Conservation (phyloP, 2,888 invertebrate species). For the Dromius quadrimaculatus region DNA sequence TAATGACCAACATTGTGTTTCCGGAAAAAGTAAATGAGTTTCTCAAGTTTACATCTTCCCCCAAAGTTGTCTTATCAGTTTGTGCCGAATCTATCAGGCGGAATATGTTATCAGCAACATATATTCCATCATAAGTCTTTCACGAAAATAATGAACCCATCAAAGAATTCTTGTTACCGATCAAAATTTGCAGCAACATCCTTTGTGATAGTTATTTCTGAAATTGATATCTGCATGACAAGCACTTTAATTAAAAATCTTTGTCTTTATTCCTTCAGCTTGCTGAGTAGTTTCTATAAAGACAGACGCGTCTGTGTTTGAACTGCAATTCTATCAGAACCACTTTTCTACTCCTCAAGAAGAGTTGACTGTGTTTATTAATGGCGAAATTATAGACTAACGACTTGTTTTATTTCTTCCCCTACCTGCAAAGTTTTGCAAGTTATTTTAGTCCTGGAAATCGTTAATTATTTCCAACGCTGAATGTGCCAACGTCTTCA, state of each 20-base stretch:
- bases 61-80: no score
- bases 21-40: no score
- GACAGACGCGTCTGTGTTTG: conserved; percentile 36
- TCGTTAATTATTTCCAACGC: conserved; percentile 31
- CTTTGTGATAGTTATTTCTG: no score
- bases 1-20: no score
- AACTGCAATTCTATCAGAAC: conserved; percentile 37
- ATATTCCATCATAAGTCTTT: no score
- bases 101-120: no score
- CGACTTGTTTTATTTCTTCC: conserved; percentile 37
- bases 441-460: conserved; percentile 31
- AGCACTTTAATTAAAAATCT: conserved; percentile 47
- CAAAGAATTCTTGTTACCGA: no score
- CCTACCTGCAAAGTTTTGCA: conserved; percentile 31
- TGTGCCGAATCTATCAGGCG: no score
- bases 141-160: no score
- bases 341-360: conserved; percentile 5
- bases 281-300: conserved; percentile 37
- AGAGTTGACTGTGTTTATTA: conserved; percentile 47
- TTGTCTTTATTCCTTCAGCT: conserved; percentile 35
- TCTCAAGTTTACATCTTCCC: no score
- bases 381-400: conserved; percentile 44
- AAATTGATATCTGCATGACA: no score
- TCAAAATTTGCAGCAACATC: no score
- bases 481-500: conserved; percentile 20